A percentile compares a stretch with the other conserved stretches of the same genome.
Evolutionary conservation across 1,140 invertebrate genomes (phyloP).

Genomic region (Aphis craccivora): DNA sequence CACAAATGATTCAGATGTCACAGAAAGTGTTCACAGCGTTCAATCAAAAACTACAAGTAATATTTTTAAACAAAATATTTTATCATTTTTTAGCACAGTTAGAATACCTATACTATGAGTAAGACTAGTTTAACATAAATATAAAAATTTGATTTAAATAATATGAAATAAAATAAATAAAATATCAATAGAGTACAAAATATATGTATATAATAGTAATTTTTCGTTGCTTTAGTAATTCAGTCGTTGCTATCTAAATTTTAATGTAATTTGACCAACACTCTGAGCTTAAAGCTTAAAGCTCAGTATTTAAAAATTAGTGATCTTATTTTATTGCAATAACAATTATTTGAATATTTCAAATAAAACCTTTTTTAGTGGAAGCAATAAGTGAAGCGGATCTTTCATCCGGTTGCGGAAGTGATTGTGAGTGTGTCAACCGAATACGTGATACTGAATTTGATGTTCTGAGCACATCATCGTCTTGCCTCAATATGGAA

Average conservation of each 20-base stretch:
- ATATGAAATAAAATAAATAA: no score
- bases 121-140: no score
- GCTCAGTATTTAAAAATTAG: no score
- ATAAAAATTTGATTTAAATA: no score
- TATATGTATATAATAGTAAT: no score
- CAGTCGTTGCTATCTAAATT: no score
- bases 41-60: slow-evolving; percentile 11
- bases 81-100: background rate
- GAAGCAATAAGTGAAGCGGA: background rate
- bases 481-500: background rate
- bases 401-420: background rate
- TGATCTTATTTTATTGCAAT: background rate
- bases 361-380: background rate
- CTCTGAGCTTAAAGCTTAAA: no score
- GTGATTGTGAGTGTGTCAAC: background rate
- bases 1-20: background rate
- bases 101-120: no score
- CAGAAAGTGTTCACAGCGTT: background rate
- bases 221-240: no score
- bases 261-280: no score
- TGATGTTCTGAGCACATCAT: background rate
- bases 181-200: no score
- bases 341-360: background rate
- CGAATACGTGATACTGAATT: background rate
- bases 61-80: background rate